A percentile compares a stretch with the other conserved stretches of the same genome.
Evolutionary conservation across 35 echinoderm and acorn worm genomes (phyloP).

Genomic region (Nesometra sesokonis): DNA sequence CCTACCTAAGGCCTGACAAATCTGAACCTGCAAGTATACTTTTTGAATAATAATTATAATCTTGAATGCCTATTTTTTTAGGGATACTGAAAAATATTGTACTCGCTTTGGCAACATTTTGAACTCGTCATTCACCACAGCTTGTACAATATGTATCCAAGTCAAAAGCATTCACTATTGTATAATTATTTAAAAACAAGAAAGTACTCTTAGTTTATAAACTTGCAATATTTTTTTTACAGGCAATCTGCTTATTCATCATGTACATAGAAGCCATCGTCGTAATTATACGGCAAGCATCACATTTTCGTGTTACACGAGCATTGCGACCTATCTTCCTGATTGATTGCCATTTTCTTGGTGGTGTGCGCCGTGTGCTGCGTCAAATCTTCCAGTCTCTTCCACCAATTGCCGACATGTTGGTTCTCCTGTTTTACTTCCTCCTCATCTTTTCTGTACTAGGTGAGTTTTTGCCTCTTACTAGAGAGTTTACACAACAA

Average conservation of each 20-base stretch:
- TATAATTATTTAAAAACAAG: no score
- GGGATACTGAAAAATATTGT: no score
- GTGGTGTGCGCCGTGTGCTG: constrained; percentile 77
- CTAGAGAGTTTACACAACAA: neutral
- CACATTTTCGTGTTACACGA: constrained; percentile 79
- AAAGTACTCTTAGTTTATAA: no score
- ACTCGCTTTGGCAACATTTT: no score
- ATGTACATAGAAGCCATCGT: constrained; percentile 84
- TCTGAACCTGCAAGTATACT: no score
- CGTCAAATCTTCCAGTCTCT: constrained; percentile 91
- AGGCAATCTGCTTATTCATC: constrained; percentile 58
- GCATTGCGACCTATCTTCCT: constrained; percentile 85
- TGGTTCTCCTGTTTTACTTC: constrained; percentile 81
- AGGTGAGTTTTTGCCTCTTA: constrained; percentile 32
- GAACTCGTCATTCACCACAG: no score
- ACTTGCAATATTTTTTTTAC: neutral
- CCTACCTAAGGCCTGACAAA: no score
- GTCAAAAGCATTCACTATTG: no score
- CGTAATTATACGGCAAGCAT: constrained; percentile 60
- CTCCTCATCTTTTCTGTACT: constrained; percentile 83
- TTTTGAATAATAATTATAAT: no score
- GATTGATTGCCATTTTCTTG: constrained; percentile 85
- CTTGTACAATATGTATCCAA: no score
- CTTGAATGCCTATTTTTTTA: no score
- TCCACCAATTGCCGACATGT: constrained; percentile 88